Evolutionary conservation across 1,140 invertebrate genomes (phyloP).

Genomic region (Micrasema longulum): DNA sequence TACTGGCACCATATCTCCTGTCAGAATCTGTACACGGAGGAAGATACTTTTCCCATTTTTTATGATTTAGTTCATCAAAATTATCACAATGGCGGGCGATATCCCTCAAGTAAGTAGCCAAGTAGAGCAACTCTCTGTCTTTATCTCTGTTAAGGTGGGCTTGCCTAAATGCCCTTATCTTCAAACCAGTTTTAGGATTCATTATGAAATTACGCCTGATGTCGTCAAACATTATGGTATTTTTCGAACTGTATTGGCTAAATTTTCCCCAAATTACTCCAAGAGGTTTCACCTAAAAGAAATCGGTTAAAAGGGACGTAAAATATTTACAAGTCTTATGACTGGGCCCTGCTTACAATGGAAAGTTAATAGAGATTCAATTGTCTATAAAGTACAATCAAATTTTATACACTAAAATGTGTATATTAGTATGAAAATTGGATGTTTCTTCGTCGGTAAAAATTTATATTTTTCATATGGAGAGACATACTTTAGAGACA

Average conservation of each 20-base stretch:
- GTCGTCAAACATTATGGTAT: conserved; percentile 99
- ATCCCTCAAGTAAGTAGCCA: conserved; percentile 87
- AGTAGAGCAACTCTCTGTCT: conserved; percentile 86
- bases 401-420: too few species aligned
- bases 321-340: too few species aligned
- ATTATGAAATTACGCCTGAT: conserved; percentile 97
- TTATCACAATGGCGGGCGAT: conserved; percentile 87
- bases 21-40: conserved; percentile 63
- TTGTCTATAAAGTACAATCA: too few species aligned
- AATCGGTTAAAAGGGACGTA: too few species aligned
- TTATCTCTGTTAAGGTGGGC: conserved; percentile 88
- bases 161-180: conserved; percentile 90
- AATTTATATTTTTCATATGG: too few species aligned
- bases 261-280: conserved; percentile 98
- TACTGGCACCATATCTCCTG: conserved; percentile 59
- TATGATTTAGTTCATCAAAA: conserved; percentile 88
- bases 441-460: too few species aligned
- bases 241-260: conserved; percentile 86
- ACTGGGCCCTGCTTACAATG: too few species aligned
- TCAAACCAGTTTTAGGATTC: conserved; percentile 95
- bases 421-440: too few species aligned
- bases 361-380: too few species aligned
- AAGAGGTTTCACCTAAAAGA: conserved; percentile 89
- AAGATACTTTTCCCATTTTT: conserved; percentile 90
- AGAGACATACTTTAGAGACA: too few species aligned